phyloP scores from a whole-genome alignment of 2,797 vertebrate species.

The Cynodonichthys magdalenae region DNA sequence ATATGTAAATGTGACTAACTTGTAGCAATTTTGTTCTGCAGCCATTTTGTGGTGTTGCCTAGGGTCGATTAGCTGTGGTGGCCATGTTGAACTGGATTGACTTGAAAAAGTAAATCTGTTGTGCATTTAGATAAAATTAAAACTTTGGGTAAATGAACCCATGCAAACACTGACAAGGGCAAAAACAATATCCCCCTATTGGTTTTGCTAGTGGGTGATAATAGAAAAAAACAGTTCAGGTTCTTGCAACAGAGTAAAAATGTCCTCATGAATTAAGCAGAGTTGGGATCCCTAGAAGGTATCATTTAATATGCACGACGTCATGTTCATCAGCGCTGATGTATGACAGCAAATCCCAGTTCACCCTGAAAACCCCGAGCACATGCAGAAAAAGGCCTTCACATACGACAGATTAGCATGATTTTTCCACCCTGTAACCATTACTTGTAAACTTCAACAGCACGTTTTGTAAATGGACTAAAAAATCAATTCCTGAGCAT shows the following conservation, averaged over 20 bases:
- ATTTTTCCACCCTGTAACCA: slow-evolving; percentile 51
- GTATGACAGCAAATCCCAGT: slow-evolving; percentile 36
- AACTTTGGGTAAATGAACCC: slow-evolving; percentile 7
- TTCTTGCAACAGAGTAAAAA: slow-evolving; percentile 27
- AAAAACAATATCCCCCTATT: background rate
- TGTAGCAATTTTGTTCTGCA: no score
- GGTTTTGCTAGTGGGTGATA: background rate
- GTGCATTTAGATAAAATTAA: no score
- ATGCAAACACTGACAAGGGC: background rate
- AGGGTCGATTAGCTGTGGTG: no score
- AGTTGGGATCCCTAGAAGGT: slow-evolving; percentile 26
- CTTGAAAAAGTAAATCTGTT: no score
- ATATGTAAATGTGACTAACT: no score
- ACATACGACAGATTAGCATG: slow-evolving; percentile 49
- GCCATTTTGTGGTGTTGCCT: no score
- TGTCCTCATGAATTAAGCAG: slow-evolving; percentile 51
- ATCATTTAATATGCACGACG: slow-evolving; percentile 33
- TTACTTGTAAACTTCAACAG: slow-evolving; percentile 51
- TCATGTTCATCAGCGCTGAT: slow-evolving; percentile 42
- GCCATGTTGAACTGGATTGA: no score
- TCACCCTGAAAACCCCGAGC: slow-evolving; percentile 54
- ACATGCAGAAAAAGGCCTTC: slow-evolving; percentile 50
- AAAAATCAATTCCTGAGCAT: slow-evolving; percentile 74
- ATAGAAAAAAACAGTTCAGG: background rate
- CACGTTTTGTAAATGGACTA: slow-evolving; percentile 66